These are phyloP conservation scores for Erythrolamprus reginae DNA, from an alignment of 2,113 vertebrate species.

Conservation along the genomic window DNA sequence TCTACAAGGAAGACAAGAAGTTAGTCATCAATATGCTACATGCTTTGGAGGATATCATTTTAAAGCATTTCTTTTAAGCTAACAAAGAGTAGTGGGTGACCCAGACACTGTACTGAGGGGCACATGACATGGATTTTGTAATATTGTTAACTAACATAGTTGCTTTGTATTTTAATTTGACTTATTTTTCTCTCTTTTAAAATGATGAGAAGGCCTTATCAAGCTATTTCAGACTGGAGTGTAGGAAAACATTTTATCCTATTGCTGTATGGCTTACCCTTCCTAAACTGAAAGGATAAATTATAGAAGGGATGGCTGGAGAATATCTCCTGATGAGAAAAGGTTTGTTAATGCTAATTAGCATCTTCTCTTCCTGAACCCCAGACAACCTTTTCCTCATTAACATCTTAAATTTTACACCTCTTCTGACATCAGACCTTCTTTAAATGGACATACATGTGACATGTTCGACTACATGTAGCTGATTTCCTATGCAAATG, in stretches of 20 bases:
- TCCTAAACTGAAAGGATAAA: background rate
- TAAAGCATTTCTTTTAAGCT: background rate
- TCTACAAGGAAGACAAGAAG: background rate
- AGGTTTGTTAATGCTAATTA: background rate
- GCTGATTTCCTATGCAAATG: background rate
- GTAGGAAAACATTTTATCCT: background rate
- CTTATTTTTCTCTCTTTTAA: background rate
- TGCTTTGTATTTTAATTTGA: background rate
- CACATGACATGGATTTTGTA: background rate
- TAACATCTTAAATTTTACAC: background rate
- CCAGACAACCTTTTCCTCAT: background rate
- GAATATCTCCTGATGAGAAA: background rate
- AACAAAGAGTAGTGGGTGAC: background rate
- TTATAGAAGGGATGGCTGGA: background rate
- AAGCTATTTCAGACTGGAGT: background rate
- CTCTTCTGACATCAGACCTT: background rate
- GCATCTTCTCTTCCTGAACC: background rate
- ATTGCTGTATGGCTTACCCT: background rate
- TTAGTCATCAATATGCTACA: background rate
- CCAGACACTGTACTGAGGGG: background rate
- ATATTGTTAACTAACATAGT: background rate
- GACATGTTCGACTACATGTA: background rate
- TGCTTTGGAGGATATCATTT: background rate
- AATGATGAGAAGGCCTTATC: background rate
- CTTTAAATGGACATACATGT: background rate